A percentile compares a stretch with the other conserved stretches of the same genome.
Evolutionary conservation across 2,888 invertebrate genomes (phyloP).

Genomic region (Leptogaster cylindrica): DNA sequence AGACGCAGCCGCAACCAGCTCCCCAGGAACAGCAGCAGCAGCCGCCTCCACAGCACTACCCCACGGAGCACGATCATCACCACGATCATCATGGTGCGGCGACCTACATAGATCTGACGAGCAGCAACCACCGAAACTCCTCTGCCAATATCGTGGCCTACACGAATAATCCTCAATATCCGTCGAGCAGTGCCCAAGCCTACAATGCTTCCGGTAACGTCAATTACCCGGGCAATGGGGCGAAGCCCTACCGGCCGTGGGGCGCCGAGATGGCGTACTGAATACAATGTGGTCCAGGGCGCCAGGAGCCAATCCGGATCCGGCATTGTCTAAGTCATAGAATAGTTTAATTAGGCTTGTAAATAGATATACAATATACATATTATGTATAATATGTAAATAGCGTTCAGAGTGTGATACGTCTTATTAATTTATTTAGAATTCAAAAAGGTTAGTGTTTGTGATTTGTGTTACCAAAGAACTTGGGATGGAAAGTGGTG

Average conservation of each 20-base stretch:
- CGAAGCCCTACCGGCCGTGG: conserved; percentile 96
- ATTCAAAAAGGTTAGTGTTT: too few relatives aligned
- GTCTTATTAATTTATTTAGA: conserved; percentile 1
- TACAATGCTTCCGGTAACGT: conserved; percentile 57
- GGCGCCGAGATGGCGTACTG: conserved; percentile 94
- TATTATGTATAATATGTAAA: too few relatives aligned
- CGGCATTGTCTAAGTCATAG: conserved; percentile 6
- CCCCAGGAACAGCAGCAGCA: conserved; percentile 47
- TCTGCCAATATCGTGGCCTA: conserved; percentile 54
- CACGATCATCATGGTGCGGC: conserved; percentile 55
- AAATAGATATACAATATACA: too few relatives aligned
- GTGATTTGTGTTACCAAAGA: too few relatives aligned
- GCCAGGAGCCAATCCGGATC: not conserved
- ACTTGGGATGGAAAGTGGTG: not conserved
- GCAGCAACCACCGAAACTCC: conserved; percentile 51
- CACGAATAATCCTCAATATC: conserved; percentile 56
- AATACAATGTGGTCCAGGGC: conserved; percentile 36
- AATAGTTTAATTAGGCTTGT: not conserved
- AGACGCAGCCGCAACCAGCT: conserved; percentile 43
- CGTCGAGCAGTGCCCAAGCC: conserved; percentile 55
- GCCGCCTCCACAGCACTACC: conserved; percentile 51
- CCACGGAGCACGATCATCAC: conserved; percentile 53
- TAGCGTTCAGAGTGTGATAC: conserved; percentile 23
- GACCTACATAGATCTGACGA: conserved; percentile 60
- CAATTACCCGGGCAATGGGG: conserved; percentile 66